Base-by-base conservation (phyloP, 1,140 invertebrate species). In the Delia radicum region DNA sequence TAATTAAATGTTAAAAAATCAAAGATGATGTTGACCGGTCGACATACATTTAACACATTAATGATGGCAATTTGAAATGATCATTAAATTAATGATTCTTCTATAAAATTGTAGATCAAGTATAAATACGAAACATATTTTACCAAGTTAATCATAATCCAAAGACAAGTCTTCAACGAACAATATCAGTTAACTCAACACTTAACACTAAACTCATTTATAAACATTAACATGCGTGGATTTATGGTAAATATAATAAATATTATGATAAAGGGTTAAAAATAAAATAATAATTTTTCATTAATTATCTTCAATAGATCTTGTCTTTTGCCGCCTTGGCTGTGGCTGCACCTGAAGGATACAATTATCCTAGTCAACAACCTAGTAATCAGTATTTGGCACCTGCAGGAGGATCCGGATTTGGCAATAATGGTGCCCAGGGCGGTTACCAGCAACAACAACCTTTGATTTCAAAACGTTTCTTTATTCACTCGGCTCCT, bases 401-500 rank as follows among this genome's bases (percentile, higher is more conserved):
- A 0, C 76, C 76, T 7, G 37, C 63, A 21, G 21, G 21, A 26
- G 33, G 24, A 2, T 73, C 33, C 6, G 69, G n/a, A 1, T 74
- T 42, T 18, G 48, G 55, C 12, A 33, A 29, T 28, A 3, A 26
- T 0, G 37, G 28, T 28, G 46, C 18, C 63, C 24, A 28, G 28
- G 13, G 21, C 27, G 18, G 33, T 12, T 28, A 74, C 13, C 75
- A n/a, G n/a, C n/a, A n/a, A n/a, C n/a, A 76, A 67, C 75, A 76
- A 46, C 72, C 77, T 7, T 61, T 78, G 18, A 33, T 79, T 15
- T 71, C 78, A 7, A 79, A 79, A 74, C 77, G 75, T 0, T 79
- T 79, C 61, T 79, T 65, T 24, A 55, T 79, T 12, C 77, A 79
- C 26, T 73, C 77, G 3, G 78, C 78, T 26, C 77, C 78, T 1